Conservation (phyloP, 2,888 invertebrate genomes). For the Cremastinae sp. region DNA sequence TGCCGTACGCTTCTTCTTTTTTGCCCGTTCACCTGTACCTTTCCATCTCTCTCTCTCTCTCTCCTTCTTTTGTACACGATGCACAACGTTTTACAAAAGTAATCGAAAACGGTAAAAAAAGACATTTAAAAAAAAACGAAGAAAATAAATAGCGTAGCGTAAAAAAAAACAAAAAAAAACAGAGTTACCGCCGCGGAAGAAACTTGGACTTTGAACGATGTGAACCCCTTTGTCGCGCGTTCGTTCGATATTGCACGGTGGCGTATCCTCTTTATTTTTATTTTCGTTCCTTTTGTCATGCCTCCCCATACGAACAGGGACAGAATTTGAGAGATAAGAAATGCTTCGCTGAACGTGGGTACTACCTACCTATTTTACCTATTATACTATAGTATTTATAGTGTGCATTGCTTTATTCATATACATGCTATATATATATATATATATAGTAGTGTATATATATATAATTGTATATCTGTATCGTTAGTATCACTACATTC, state of each 20-base stretch:
- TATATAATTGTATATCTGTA: constrained; percentile 27
- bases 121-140: constrained; percentile 11
- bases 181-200: constrained; percentile 44
- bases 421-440: constrained; percentile 25
- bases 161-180: constrained; percentile 20
- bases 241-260: constrained; percentile 4
- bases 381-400: constrained; percentile 3
- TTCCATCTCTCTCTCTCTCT: constrained; percentile 21
- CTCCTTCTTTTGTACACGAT: constrained; percentile 25
- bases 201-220: constrained; percentile 48
- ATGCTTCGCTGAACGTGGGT: constrained; percentile 47
- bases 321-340: constrained; percentile 47
- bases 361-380: constrained; percentile 10
- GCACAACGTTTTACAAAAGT: constrained; percentile 17
- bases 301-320: constrained; percentile 49
- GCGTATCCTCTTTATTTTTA: not conserved
- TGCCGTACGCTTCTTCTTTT: constrained; percentile 45
- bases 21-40: constrained; percentile 46
- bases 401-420: too few species aligned
- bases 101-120: constrained; percentile 1
- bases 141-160: not conserved
- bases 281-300: constrained; percentile 34
- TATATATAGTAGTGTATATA: constrained; percentile 31
- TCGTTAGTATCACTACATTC: constrained; percentile 40
- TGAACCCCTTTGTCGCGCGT: constrained; percentile 32